Base-by-base conservation (phyloP, 2,113 vertebrate genomes). In the Dissostichus mawsoni region DNA sequence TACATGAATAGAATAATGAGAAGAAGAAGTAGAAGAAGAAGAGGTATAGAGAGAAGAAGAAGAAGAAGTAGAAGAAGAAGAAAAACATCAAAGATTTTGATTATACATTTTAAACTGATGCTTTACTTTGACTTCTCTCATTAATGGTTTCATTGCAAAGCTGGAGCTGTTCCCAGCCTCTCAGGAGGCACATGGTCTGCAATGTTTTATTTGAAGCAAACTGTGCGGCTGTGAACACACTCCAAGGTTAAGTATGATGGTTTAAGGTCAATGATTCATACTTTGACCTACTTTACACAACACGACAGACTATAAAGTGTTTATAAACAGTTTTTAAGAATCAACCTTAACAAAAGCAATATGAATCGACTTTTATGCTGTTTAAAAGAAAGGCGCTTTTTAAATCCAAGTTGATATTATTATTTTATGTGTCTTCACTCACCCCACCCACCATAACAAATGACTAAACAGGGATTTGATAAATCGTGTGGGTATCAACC, bases 131-230 rank as follows among this genome's bases (percentile, higher is more conserved):
- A 12, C 29, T 77, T 64, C 23, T 73, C 65, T 88, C 73, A 80
- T 88, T 82, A 78, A 52, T 62, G 62, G 44, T 83, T 92, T 91
- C 76, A 86, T 83, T 69, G 75, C 12, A 56, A 68, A 36, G 56
- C 51, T 81, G 86, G 79, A 84, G 20, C 2, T 25, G 59, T 86
- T 87, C 81, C 81, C 76, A 74, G 68, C 20, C 63, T 66, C 51
- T 48, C 50, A 56, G 67, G 58, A 68, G 75, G 18, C 48, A 52
- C 20, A 45, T 52, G 36, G 23, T 44, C 52, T 58, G 63, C 36
- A 11, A 52, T 29, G 36, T 50, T 68, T 53, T 72, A 23, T 59
- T 80, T 25, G 17, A 4, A 11, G 52, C 16, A 58, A 23, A 77
- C 71, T 29, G 20, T 45, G 45, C 41, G 69, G 51, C 69, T 83